Evolutionary conservation across 2,797 vertebrate genomes (phyloP), one percentile per base, ranked within the genome.

Genomic region (Eulemur rubriventer): DNA sequence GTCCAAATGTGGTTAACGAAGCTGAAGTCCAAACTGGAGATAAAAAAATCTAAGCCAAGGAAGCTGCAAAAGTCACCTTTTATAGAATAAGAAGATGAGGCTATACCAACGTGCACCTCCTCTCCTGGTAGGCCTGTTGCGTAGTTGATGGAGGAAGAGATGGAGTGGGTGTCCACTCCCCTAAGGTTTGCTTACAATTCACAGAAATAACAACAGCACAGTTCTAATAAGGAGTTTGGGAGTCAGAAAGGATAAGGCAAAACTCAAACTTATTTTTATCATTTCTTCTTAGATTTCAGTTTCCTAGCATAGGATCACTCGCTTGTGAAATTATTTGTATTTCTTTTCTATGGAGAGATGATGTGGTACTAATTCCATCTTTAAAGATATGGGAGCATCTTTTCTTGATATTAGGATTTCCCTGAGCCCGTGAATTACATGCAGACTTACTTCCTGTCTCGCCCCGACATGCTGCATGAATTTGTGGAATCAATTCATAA

Each of bases 1-100:
- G 65, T 87, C 26, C 63, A 55, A 94, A 41, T 91, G 67, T 57
- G 80, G 63, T 55, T 91, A 76, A 89, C 46, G 89, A 93, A 76
- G 75, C 55, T 76, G 26, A 86, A 73, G 38, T 55, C 16, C 63
- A 86, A 80, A 52, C 7, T 83, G 52, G 35, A 91, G 70, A 80
- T 14, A 50, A 46, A 41, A 80, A 94, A 61, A 35, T n/a, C 14
- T 65, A 30, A 96, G 61, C 50, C 69, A 17, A 7, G 18, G n/a
- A 85, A 57, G 41, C 38, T 22, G 8, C n/a, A 89, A 24, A 94
- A 79, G 35, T 76, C 38, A 93, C 22, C 28, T 65, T 81, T 67
- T 41, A 30, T 38, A 70, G 50, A 81, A 63, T 46, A 26, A 59
- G 26, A 59, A 26, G 26, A 59, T 26, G 24, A 57, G 55, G 30